A percentile compares a stretch with the other conserved stretches of the same genome.
Evolutionary conservation across 30 jellyfish, hydroid and myxozoan genomes (phyloP).

Genomic region (Pseudorhiza aurosa): DNA sequence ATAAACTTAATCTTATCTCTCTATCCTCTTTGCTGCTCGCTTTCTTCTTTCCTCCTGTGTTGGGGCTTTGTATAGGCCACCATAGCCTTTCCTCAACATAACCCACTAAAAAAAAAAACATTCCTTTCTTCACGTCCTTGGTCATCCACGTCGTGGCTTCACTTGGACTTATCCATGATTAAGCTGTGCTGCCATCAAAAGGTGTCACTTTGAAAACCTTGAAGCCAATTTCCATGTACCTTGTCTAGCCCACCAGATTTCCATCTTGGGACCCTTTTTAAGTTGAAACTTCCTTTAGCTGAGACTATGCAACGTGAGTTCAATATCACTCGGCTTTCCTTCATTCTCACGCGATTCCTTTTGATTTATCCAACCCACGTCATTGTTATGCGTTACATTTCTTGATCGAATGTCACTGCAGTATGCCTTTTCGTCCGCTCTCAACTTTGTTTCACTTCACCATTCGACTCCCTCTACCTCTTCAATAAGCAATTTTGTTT

Average conservation of each 20-base stretch:
- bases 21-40: no score
- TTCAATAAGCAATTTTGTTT: conserved; percentile 26
- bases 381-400: conserved; percentile 31
- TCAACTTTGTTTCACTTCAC: conserved; percentile 9
- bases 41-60: no score
- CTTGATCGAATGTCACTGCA: conserved; percentile 16
- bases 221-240: neutral
- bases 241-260: neutral
- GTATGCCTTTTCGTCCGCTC: conserved; percentile 11
- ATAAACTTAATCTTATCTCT: no score
- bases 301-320: neutral
- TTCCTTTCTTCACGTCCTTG: conserved; percentile 58
- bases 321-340: neutral
- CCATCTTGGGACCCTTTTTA: conserved; percentile 16
- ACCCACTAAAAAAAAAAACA: conserved; percentile 39
- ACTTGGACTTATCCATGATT: conserved; percentile 13
- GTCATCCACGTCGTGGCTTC: conserved; percentile 48
- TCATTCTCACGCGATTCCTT: neutral
- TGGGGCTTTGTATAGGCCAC: no score
- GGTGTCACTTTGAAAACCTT: conserved; percentile 24
- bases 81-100: no score
- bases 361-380: conserved; percentile 36
- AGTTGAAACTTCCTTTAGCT: conserved; percentile 23
- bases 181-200: conserved; percentile 41
- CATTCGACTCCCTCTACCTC: conserved; percentile 8